These are phyloP conservation scores for Phaetusa simplex DNA, from an alignment of 2,113 vertebrate species.

Conservation along the genomic window DNA sequence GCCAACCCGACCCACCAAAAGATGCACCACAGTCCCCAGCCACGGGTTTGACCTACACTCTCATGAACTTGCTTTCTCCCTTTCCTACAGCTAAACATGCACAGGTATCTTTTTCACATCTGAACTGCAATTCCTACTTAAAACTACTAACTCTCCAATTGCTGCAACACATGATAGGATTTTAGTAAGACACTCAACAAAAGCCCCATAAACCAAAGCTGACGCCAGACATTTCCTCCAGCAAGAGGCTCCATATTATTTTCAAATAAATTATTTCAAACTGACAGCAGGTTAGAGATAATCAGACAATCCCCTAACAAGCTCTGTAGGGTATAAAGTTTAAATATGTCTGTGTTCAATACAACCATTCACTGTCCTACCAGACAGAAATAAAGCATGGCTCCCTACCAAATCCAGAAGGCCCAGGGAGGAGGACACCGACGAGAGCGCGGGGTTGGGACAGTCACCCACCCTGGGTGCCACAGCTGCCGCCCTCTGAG, in stretches of 20 bases:
- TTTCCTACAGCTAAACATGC: background rate
- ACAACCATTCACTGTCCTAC: background rate
- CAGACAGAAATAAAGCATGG: background rate
- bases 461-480: fast-evolving
- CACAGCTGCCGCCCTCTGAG: background rate
- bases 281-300: background rate
- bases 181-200: background rate
- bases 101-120: background rate
- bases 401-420: background rate
- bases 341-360: background rate
- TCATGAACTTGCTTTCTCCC: background rate
- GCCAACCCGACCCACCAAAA: background rate
- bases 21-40: background rate
- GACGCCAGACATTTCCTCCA: background rate
- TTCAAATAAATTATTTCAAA: background rate
- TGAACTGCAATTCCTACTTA: background rate
- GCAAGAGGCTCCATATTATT: background rate
- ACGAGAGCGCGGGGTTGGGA: fast-evolving
- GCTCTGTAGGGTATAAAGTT: background rate
- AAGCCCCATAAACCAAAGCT: background rate
- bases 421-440: background rate
- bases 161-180: background rate
- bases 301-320: background rate
- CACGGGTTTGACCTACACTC: background rate
- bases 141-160: background rate